phyloP scores from a whole-genome alignment of 2,113 vertebrate genomes.

The Sinocyclocheilus grahami region DNA sequence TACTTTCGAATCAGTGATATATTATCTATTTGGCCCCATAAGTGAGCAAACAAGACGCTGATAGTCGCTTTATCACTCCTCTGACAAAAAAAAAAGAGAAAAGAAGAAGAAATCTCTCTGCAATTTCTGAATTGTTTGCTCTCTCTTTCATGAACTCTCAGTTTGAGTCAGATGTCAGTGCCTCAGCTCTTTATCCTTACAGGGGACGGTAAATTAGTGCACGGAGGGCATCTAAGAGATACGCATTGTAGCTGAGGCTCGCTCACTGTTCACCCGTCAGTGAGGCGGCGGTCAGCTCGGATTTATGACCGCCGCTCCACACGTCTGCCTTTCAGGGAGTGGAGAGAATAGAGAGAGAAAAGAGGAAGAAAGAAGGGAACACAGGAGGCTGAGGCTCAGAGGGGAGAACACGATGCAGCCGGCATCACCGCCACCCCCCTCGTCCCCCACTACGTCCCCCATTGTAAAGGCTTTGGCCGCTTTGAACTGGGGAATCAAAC shows the following conservation, averaged over 20 bases:
- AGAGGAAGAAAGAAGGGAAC: constrained; percentile 53
- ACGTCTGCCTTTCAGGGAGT: constrained; percentile 64
- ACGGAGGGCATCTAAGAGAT: constrained; percentile 67
- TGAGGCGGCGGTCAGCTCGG: constrained; percentile 68
- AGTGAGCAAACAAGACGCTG: neutral
- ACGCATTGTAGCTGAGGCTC: constrained; percentile 50
- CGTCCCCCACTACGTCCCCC: constrained; percentile 52
- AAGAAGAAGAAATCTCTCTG: constrained; percentile 63
- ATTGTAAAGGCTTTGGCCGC: constrained; percentile 79
- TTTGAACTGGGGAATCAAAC: constrained; percentile 86
- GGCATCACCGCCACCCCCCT: constrained; percentile 57
- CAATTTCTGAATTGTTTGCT: constrained; percentile 78
- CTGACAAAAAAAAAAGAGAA: neutral
- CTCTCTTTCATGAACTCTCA: constrained; percentile 74
- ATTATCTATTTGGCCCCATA: neutral
- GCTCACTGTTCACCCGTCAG: constrained; percentile 64
- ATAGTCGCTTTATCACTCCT: neutral
- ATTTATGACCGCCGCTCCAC: constrained; percentile 78
- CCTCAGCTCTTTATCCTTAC: constrained; percentile 68
- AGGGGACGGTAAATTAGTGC: constrained; percentile 75
- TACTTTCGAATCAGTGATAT: neutral
- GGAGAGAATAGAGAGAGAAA: constrained; percentile 58
- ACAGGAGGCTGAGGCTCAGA: constrained; percentile 58
- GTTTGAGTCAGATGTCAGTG: constrained; percentile 77
- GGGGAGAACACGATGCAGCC: constrained; percentile 80